phyloP scores from a whole-genome alignment of 2,888 invertebrate species.

The Hypena proboscidalis region DNA sequence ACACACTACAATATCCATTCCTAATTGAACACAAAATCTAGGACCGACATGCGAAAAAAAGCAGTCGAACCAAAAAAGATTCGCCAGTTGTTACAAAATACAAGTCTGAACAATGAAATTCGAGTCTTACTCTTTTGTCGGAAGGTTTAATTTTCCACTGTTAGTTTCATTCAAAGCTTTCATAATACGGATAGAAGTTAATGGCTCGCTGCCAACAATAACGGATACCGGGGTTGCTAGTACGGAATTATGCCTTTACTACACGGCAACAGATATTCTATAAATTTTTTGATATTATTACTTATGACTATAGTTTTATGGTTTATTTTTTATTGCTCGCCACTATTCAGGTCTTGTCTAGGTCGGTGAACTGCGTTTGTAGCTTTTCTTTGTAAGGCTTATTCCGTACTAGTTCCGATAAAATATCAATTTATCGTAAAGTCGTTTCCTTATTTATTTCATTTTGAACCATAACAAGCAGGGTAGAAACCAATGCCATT shows the following conservation, averaged over 20 bases:
- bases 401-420: no score
- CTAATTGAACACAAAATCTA: conserved; percentile 26
- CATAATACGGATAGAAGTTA: conserved; percentile 65
- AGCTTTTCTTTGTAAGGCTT: background rate
- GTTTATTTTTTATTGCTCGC: conserved; percentile 16
- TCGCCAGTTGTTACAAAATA: conserved; percentile 35
- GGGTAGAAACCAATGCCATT: no score
- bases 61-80: conserved; percentile 39
- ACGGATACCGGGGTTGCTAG: conserved; percentile 51
- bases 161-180: conserved; percentile 59
- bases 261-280: conserved; percentile 47
- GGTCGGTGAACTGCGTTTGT: conserved; percentile 3
- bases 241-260: conserved; percentile 55
- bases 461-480: no score
- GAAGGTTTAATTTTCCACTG: conserved; percentile 60
- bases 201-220: conserved; percentile 70
- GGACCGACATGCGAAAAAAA: conserved; percentile 21
- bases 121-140: conserved; percentile 42
- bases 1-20: conserved; percentile 9
- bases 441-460: no score
- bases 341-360: background rate
- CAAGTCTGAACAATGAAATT: conserved; percentile 25
- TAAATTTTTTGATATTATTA: conserved; percentile 27
- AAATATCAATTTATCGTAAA: no score
- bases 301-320: conserved; percentile 16